These are phyloP conservation scores for cattle (Bos taurus) DNA, from an alignment of 2,113 vertebrate species.

Conservation along the genomic window ARS-UCD2.0 NC_037337.1:72730501-72731000, in stretches of 20 bases:
- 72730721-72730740: background rate
- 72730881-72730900: background rate
- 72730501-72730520: background rate
- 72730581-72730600: background rate
- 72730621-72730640: background rate
- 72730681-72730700: background rate
- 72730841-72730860: background rate
- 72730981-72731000: background rate
- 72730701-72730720: background rate
- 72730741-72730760: background rate
- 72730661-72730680: background rate
- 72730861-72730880: background rate
- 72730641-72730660: background rate
- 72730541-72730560: background rate
- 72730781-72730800: background rate
- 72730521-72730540: background rate
- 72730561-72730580: background rate
- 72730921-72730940: background rate
- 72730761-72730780: background rate
- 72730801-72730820: background rate
- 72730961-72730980: background rate
- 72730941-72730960: background rate
- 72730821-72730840: background rate
- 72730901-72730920: background rate
- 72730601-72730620: background rate